Percentiles rank a stretch among this genome's conserved stretches.
phyloP scores from a whole-genome alignment of 2,113 vertebrate genomes.

The Nettapus auritus region DNA sequence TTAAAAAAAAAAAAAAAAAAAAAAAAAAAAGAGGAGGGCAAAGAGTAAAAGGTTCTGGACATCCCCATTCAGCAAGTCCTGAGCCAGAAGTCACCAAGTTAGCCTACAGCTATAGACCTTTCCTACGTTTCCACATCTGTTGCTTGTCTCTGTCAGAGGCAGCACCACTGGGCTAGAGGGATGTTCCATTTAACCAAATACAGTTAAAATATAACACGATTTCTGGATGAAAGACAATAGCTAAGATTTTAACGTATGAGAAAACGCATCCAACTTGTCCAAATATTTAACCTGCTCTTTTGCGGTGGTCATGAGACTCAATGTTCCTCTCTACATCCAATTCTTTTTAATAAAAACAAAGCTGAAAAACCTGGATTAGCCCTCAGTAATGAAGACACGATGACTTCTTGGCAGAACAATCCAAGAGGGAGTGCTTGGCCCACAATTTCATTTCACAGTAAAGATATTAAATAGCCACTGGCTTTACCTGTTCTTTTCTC shows the following conservation, averaged over 20 bases:
- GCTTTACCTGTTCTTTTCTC: not conserved
- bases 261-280: not conserved
- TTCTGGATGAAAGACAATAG: not conserved
- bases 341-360: not conserved
- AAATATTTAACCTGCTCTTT: not conserved
- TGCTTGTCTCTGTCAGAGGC: not conserved
- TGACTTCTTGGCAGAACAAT: not conserved
- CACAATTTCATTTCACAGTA: not conserved
- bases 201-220: not conserved
- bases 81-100: not conserved
- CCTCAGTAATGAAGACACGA: not conserved
- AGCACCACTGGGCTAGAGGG: not conserved
- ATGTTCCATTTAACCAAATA: not conserved
- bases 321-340: not conserved
- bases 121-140: not conserved
- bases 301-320: rapidly evolving
- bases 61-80: not conserved
- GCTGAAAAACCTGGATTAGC: not conserved
- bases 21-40: not conserved
- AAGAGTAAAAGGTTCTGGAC: not conserved
- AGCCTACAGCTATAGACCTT: not conserved
- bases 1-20: not conserved
- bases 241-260: not conserved
- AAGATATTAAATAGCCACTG: not conserved
- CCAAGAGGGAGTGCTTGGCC: not conserved